Conservation (phyloP, 2,113 vertebrate genomes). For the Aphyosemion australe region DNA sequence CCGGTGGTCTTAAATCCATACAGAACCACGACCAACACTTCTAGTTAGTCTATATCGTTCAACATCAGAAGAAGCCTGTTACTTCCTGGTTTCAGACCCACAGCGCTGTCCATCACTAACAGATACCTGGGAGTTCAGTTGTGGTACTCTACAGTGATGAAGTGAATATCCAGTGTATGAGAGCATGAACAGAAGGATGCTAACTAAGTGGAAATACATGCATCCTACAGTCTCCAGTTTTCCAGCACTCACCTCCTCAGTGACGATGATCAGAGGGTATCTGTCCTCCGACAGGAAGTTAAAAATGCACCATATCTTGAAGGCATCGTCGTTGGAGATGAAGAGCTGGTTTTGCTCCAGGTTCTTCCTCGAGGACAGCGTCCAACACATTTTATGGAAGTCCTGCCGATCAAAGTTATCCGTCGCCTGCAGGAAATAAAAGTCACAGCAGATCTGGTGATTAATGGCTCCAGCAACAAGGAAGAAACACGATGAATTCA, state of each 20-base stretch:
- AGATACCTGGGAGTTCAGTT: no score
- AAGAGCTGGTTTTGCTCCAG: slow-evolving; percentile 82
- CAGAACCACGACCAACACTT: no score
- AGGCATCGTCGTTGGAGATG: slow-evolving; percentile 90
- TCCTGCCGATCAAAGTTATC: slow-evolving; percentile 93
- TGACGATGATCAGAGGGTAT: slow-evolving; percentile 92
- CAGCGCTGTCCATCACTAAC: no score
- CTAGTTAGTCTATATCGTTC: no score
- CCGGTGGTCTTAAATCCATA: no score
- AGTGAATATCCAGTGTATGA: no score
- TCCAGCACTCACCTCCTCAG: slow-evolving; percentile 88
- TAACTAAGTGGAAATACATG: no score
- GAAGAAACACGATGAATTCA: not conserved
- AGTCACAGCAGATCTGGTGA: not conserved
- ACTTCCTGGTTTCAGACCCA: no score
- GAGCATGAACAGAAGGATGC: no score
- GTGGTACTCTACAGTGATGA: no score
- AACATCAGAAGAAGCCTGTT: no score
- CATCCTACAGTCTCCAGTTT: no score
- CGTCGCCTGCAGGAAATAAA: slow-evolving; percentile 80
- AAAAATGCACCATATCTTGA: slow-evolving; percentile 98
- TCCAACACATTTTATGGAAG: slow-evolving; percentile 98
- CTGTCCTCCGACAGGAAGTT: slow-evolving; percentile 97
- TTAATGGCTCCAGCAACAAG: not conserved
- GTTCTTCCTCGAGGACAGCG: slow-evolving; percentile 91